Base-by-base conservation (phyloP, 2,888 invertebrate genomes). In the Tribolium freemani region DNA sequence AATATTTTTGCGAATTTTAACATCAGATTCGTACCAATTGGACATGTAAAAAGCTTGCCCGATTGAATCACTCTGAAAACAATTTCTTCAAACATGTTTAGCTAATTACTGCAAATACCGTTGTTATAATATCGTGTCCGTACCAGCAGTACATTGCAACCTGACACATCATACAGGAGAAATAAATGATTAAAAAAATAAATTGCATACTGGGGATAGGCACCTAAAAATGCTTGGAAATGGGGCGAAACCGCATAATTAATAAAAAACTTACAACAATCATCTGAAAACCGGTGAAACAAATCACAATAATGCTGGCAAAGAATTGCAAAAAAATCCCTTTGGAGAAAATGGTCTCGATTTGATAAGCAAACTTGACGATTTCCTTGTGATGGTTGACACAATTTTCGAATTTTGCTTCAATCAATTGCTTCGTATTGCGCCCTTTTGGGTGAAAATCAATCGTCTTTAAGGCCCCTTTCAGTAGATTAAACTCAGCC, bases 241-340 rank as follows among this genome's bases (percentile, higher is more conserved):
- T 16, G 2, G 2, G 2, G 16, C 16, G 16, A n/a, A n/a, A 16
- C 16, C 1, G 16, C 16, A 16, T 16, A 16, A 1, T 16, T 16
- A 16, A 16, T 16, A 16, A 16, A 26, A 26, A 26, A 26, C n/a
- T 46, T 73, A 79, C 79, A 53, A 78, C 76, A 54, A 79, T 72
- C 30, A 79, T 73, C 71, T 78, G 76, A 66, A 78, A 79, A 38
- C 78, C 79, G 13, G 78, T 78, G 31, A 80, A 74, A 51, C 80
- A 80, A 10, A 80, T 75, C 3, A 76, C 76, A 8, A 79, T 71
- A 44, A 71, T 74, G 67, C 80, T 80, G 9, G 76, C 75, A 5
- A 78, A 70, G 53, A 78, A 79, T 64, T 80, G 80, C 9, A 79
- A 45, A 58, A 80, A 77, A 10, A 77, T 76, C 9, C 75, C 79